A percentile compares a stretch with the other conserved stretches of the same genome.
Evolutionary conservation across 2,113 vertebrate species (phyloP).

Genomic region (Nymphicus hollandicus): DNA sequence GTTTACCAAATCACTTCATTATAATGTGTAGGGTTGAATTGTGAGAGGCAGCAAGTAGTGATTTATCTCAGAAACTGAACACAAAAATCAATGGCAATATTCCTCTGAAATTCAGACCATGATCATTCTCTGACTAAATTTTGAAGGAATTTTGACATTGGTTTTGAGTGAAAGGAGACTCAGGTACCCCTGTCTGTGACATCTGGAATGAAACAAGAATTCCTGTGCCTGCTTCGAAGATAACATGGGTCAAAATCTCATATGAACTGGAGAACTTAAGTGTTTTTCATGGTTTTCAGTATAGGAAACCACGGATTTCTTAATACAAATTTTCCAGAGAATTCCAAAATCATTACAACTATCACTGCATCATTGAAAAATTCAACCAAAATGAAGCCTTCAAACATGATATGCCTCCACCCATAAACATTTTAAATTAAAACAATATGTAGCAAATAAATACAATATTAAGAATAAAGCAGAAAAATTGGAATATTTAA

Average conservation of each 20-base stretch:
- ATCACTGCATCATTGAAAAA: background rate
- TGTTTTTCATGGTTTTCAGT: background rate
- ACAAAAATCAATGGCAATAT: background rate
- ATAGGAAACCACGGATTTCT: background rate
- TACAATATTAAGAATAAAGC: background rate
- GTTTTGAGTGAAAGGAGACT: background rate
- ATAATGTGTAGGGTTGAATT: background rate
- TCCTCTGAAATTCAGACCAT: background rate
- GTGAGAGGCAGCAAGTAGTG: rapidly evolving
- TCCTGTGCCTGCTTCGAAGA: background rate
- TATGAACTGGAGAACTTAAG: background rate
- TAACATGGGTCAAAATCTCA: background rate
- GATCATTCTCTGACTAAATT: background rate
- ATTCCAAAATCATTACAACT: background rate
- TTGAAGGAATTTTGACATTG: background rate
- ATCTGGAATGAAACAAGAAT: background rate
- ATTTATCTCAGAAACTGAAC: background rate
- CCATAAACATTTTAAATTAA: background rate
- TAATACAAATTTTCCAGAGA: background rate
- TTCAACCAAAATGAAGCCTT: background rate
- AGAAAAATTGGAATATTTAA: background rate
- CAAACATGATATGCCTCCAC: background rate
- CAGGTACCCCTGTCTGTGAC: background rate
- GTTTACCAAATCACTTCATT: background rate
- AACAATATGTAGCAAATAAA: background rate